Evolutionary conservation across 1,140 invertebrate species (phyloP).

Genomic region (Patella vulgata): DNA sequence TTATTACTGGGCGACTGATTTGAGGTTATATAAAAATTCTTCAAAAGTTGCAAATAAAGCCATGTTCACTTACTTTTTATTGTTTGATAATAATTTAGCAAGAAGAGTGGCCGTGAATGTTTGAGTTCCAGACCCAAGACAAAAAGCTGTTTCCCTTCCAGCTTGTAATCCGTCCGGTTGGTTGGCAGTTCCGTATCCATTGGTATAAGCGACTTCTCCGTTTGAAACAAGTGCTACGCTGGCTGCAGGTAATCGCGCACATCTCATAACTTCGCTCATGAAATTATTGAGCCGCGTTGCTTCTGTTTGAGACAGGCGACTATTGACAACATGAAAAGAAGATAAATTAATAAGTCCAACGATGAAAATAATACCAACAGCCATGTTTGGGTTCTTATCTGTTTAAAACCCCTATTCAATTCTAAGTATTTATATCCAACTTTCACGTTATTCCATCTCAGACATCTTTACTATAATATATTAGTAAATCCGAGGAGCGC

Average conservation of each 20-base stretch:
- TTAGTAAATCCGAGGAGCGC: no score
- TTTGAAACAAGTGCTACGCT: constrained; percentile 11
- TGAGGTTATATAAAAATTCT: no score
- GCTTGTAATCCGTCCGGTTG: neutral
- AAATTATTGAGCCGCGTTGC: constrained; percentile 7
- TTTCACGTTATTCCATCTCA: no score
- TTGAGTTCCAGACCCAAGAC: constrained; percentile 26
- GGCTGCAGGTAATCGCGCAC: constrained; percentile 3
- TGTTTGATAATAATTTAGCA: constrained; percentile 10
- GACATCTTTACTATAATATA: no score
- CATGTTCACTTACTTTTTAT: constrained; percentile 33
- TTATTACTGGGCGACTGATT: no score
- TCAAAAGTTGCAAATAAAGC: no score
- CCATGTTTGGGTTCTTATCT: no score
- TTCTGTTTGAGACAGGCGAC: neutral
- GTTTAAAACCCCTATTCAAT: no score
- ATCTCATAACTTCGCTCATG: constrained; percentile 6
- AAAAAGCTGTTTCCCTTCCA: constrained; percentile 21
- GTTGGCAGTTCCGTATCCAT: constrained; percentile 8
- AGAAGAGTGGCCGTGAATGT: constrained; percentile 28
- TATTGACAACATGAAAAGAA: no score
- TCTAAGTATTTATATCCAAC: no score
- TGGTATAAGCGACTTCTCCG: constrained; percentile 9
- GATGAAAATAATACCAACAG: no score
- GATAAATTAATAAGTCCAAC: no score